Evolutionary conservation across 1,140 invertebrate genomes (phyloP), one percentile per base, ranked within the genome.

Genomic region (Drosophila mayri): DNA sequence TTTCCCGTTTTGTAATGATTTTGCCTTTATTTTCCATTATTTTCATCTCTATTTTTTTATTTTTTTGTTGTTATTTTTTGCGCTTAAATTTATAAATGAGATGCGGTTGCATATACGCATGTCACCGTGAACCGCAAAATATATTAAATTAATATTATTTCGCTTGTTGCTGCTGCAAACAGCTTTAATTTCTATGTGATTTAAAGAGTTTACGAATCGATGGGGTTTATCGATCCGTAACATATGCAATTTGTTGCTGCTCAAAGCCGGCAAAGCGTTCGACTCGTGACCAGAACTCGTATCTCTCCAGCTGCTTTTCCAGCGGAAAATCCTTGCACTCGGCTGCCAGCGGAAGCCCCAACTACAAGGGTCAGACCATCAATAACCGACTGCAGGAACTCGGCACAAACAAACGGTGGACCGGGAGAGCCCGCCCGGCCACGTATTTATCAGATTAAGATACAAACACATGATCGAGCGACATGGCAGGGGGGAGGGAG

Each of bases 391-490:
- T 44, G 79, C 72, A 86, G 82, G 82, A 79, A 76, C 79, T 62
- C 62, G 60, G 68, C 65, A 67, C 79, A 65, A 67, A 63, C 70
- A 79, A 87, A 76, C 79, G 81, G 54, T 28, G 61, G 44, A 38
- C 30, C 46, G 70, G 35, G 47, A 57, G 41, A 46, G 52, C 60
- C 60, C 46, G 52, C 60, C 63, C 46, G 37, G 52, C 65, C 80
- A 84, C 81, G 77, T 88, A 88, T 77, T 87, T 87, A 87, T 87
- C 84, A 88, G 84, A 87, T 88, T 88, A 84, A 87, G 84, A 84
- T 88, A 77, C 64, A 74, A 87, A 74, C 84, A 87, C 84, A 87
- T 88, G 83, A 88, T 88, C 84, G 62, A 54, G 43, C 32, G 11
- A 57, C 28, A 55, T n/a, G 44, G 44, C 11, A 25, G n/a, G 35